phyloP scores from a whole-genome alignment of 2,113 vertebrate genomes.

The Butastur rufipennis region DNA sequence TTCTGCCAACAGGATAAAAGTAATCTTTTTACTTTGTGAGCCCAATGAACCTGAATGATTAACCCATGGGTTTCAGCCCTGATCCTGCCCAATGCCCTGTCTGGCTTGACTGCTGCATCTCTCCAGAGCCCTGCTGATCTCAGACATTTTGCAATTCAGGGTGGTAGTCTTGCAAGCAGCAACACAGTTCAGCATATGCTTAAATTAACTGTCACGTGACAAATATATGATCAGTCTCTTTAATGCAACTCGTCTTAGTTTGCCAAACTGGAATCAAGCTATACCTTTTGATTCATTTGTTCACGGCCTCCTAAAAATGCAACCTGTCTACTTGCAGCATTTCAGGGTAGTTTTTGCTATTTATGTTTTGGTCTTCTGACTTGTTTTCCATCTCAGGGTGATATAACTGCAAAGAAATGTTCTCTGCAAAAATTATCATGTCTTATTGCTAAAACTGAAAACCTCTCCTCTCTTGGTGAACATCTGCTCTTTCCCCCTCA shows the following conservation, averaged over 20 bases:
- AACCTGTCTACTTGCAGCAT: not conserved
- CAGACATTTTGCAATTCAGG: not conserved
- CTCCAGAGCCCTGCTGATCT: not conserved
- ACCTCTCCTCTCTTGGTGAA: not conserved
- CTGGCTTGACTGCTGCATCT: not conserved
- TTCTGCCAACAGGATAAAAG: slow-evolving; percentile 11
- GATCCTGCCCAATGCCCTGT: not conserved
- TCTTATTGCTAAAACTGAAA: slow-evolving; percentile 26
- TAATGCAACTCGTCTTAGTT: not conserved
- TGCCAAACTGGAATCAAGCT: not conserved
- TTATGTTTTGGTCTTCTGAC: slow-evolving; percentile 8
- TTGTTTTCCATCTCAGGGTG: not conserved
- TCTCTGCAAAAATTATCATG: slow-evolving; percentile 16
- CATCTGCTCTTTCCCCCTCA: not conserved
- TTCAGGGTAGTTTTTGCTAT: not conserved
- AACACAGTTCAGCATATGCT: not conserved
- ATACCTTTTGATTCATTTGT: not conserved
- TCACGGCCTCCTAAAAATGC: not conserved
- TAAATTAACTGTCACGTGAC: not conserved
- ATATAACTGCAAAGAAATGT: slow-evolving; percentile 22
- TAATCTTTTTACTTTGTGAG: not conserved
- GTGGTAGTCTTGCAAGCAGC: not conserved
- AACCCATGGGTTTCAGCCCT: not conserved
- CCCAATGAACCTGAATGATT: not conserved
- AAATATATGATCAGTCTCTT: not conserved